Conservation (phyloP, 2,797 vertebrate species). For the Cyclura pinguis region DNA sequence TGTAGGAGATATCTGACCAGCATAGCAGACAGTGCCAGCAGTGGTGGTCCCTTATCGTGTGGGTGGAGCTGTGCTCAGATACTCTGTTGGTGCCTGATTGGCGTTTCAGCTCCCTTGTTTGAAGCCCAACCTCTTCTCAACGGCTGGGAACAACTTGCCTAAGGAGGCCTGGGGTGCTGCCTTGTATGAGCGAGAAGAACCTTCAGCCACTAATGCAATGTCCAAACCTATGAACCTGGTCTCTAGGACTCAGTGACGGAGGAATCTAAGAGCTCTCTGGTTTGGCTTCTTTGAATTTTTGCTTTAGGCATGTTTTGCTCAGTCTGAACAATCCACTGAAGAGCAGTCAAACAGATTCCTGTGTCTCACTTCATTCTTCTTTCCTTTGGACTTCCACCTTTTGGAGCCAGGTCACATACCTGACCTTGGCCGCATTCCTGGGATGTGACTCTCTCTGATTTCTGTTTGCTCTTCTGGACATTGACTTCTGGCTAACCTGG, state of each 20-base stretch:
- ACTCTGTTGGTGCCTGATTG: too few species aligned
- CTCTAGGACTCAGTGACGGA: neutral
- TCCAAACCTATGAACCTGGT: too few species aligned
- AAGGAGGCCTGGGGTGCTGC: too few species aligned
- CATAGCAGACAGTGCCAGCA: too few species aligned
- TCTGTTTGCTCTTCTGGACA: neutral
- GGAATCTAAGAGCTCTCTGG: neutral
- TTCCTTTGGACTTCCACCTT: neutral
- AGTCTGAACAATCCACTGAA: neutral
- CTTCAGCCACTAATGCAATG: too few species aligned
- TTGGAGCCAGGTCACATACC: neutral
- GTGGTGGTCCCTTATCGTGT: too few species aligned
- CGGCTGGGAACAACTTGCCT: too few species aligned
- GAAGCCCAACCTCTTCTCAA: too few species aligned
- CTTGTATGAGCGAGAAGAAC: too few species aligned
- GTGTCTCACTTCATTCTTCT: neutral
- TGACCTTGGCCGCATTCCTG: neutral
- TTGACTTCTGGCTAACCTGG: neutral
- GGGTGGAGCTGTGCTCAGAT: too few species aligned
- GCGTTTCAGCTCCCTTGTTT: too few species aligned
- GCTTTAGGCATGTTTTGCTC: neutral
- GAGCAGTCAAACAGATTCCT: neutral
- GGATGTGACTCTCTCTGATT: neutral
- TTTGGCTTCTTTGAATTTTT: neutral
- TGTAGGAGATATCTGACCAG: too few species aligned